Base-by-base conservation (phyloP, 2,888 invertebrate species). In the Onchidella celtica region DNA sequence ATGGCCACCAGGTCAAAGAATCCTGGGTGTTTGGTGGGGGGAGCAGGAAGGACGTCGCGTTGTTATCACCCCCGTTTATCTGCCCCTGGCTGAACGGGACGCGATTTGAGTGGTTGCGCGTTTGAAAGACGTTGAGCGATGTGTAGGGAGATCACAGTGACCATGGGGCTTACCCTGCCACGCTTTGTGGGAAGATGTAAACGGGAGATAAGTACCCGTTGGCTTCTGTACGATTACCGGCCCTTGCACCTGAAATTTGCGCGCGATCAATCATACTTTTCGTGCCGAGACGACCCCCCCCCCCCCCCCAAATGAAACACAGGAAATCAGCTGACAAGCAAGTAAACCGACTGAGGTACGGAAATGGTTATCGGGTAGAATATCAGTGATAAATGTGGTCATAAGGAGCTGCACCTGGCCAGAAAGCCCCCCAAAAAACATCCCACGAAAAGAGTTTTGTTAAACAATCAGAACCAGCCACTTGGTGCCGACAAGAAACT, bases 201-300 rank as follows among this genome's bases (percentile, higher is more conserved):
- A 73, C 6, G 36, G 29, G 73, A 61, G 73, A 73, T 73, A 73
- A 73, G 59, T 38, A 36, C n/a, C 14, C 27, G 36, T 1, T 73
- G 57, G 17, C 38, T 59, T 36, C 73, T 59, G 17, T 61, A 73
- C 38, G 73, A 73, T 73, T 73, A 61, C 61, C 73, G 36, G 57
- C 73, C 61, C 73, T 73, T 73, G 73, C 73, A 73, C 73, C 59
- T 59, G 73, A 61, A 59, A 59, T 73, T 73, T 72, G 73, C 73
- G 59, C 36, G n/a, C 73, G 61, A 73, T 73, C 73, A 73, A 61
- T 73, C 73, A 73, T 73, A 73, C 36, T 59, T 73, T 73, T 36
- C 57, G 24, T 73, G 59, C 57, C 73, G 36, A 55, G 59, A 27
- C 55, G 24, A n/a, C n/a, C n/a, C n/a, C n/a, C n/a, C n/a, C n/a